A percentile compares a stretch with the other conserved stretches of the same genome.
phyloP scores from a whole-genome alignment of 2,888 invertebrate species.

The Portevinia maculata region DNA sequence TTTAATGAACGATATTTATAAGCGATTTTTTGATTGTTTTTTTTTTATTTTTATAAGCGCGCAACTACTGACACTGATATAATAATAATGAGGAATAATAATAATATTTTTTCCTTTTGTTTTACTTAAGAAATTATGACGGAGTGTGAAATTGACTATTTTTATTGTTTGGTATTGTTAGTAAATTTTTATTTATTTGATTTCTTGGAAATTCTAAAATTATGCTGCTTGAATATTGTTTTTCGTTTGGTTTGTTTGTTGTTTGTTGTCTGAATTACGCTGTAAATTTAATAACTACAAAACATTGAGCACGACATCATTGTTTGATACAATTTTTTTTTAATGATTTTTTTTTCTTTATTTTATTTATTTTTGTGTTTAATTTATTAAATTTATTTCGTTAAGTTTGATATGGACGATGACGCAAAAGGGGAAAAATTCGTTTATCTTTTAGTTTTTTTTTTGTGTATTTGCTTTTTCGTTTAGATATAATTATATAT shows the following conservation, averaged over 20 bases:
- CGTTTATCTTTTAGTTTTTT: conserved; percentile 58
- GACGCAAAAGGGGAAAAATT: conserved; percentile 74
- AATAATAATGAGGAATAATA: conserved; percentile 65
- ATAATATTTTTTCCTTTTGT: conserved; percentile 19
- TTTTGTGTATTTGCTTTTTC: conserved; percentile 58
- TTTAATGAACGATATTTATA: conserved; percentile 68
- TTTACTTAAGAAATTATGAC: conserved; percentile 62
- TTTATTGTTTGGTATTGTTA: conserved; percentile 64
- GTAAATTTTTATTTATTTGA: conserved; percentile 32
- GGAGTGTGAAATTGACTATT: conserved; percentile 72
- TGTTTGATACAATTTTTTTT: conserved; percentile 48
- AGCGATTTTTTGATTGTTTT: conserved; percentile 59
- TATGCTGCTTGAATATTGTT: conserved; percentile 61
- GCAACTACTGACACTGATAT: conserved; percentile 73
- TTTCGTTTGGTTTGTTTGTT: conserved; percentile 55
- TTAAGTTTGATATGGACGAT: conserved; percentile 74
- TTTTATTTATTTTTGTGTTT: conserved; percentile 32
- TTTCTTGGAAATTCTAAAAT: conserved; percentile 51
- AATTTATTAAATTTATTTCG: conserved; percentile 44
- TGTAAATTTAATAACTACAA: conserved; percentile 64
- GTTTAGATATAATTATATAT: conserved; percentile 56
- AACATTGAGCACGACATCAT: conserved; percentile 73
- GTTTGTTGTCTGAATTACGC: conserved; percentile 50
- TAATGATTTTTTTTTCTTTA: conserved; percentile 47
- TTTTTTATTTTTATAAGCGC: conserved; percentile 68